Evolutionary conservation across 2,797 vertebrate genomes (phyloP).

Genomic region (Lagodon rhomboides): DNA sequence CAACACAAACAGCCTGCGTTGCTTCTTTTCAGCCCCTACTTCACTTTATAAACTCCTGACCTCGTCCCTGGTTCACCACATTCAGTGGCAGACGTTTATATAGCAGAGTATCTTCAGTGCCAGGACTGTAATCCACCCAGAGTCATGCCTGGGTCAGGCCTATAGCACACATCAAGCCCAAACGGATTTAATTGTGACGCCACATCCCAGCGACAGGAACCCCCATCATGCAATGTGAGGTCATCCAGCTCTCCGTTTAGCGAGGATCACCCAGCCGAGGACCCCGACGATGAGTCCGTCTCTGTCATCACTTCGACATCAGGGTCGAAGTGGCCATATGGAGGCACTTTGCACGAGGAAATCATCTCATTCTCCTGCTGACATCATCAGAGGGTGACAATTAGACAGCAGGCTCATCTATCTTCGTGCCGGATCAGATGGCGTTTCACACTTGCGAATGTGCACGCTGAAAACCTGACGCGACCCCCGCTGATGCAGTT

Average conservation of each 20-base stretch:
- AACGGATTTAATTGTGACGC: constrained; percentile 37
- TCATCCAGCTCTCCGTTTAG: constrained; percentile 56
- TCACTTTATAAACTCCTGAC: constrained; percentile 9
- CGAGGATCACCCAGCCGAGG: constrained; percentile 40
- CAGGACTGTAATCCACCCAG: constrained; percentile 43
- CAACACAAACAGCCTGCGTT: constrained; percentile 10
- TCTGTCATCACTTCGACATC: constrained; percentile 64
- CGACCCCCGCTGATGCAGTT: constrained; percentile 24
- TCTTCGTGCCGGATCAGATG: constrained; percentile 41
- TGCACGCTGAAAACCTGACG: constrained; percentile 2
- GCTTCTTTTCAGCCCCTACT: not conserved
- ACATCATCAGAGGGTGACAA: constrained; percentile 58
- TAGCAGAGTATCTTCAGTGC: constrained; percentile 13
- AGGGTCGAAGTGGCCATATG: constrained; percentile 56
- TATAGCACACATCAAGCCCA: constrained; percentile 12
- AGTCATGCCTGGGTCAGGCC: constrained; percentile 42
- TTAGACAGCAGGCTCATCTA: constrained; percentile 53
- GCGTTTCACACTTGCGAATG: constrained; percentile 31
- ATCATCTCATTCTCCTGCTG: constrained; percentile 61
- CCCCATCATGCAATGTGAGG: constrained; percentile 64
- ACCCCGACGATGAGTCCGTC: constrained; percentile 48
- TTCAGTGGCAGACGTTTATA: constrained; percentile 38
- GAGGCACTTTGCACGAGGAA: constrained; percentile 64
- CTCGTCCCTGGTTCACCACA: constrained; percentile 5
- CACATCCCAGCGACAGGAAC: constrained; percentile 26